phyloP scores from a whole-genome alignment of 2,888 invertebrate species.

The Cryptus viduatorius region DNA sequence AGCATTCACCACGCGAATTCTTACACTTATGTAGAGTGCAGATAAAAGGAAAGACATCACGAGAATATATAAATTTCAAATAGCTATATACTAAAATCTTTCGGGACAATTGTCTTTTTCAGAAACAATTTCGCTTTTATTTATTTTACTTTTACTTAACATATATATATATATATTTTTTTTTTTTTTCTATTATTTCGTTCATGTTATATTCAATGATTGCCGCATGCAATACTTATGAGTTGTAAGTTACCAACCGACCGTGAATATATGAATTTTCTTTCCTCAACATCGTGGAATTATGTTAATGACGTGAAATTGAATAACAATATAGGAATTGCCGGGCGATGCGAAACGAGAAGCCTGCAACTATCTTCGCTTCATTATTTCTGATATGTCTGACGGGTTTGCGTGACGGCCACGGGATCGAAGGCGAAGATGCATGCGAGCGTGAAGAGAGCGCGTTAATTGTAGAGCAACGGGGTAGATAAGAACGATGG shows the following conservation, averaged over 20 bases:
- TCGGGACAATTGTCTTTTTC: background rate
- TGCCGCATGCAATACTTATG: background rate
- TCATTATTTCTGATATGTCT: slow-evolving; percentile 17
- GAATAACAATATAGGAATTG: slow-evolving; percentile 35
- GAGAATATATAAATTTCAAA: slow-evolving; percentile 18
- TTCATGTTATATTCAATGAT: slow-evolving; percentile 4
- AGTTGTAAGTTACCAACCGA: background rate
- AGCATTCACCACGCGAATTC: slow-evolving; percentile 37
- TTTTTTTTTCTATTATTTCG: background rate
- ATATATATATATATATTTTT: background rate
- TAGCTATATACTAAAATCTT: background rate
- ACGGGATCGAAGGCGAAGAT: background rate
- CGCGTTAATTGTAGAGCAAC: slow-evolving; percentile 1
- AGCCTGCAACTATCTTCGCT: slow-evolving; percentile 21
- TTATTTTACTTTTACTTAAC: background rate
- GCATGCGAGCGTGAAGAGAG: slow-evolving; percentile 18
- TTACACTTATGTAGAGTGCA: slow-evolving; percentile 28
- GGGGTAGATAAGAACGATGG: background rate
- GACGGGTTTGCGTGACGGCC: slow-evolving; percentile 16
- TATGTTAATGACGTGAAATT: slow-evolving; percentile 21
- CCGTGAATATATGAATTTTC: slow-evolving; percentile 11
- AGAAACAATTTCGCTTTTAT: background rate
- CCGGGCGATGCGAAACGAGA: slow-evolving; percentile 16
- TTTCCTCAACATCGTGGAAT: slow-evolving; percentile 15
- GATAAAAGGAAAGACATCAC: slow-evolving; percentile 34